These are phyloP conservation scores for Schizotus pectinicornis DNA, from an alignment of 2,888 invertebrate species.

Conservation along the genomic window DNA sequence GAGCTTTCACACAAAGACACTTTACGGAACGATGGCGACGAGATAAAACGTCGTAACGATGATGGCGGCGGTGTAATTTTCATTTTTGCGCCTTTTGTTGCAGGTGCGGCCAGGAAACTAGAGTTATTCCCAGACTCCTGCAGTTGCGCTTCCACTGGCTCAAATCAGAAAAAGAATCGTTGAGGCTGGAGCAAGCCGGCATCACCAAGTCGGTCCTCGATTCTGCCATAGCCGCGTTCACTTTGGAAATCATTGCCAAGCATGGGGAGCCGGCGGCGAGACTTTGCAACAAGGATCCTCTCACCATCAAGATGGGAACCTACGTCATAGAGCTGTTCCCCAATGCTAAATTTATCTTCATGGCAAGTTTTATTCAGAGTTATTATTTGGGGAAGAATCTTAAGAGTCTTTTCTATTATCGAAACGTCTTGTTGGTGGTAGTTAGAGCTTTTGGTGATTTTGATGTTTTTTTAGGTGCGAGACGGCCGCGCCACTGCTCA, in stretches of 20 bases:
- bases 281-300: constrained; percentile 98
- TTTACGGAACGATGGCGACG: constrained; percentile 14
- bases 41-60: constrained; percentile 9
- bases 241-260: constrained; percentile 92
- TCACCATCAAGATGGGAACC: constrained; percentile 95
- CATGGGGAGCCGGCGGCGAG: constrained; percentile 95
- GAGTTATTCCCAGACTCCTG: constrained; percentile 94
- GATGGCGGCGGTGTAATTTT: constrained; percentile 2
- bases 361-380: constrained; percentile 64
- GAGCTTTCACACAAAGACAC: not conserved
- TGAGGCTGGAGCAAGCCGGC: constrained; percentile 92
- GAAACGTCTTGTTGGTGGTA: not conserved
- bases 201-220: constrained; percentile 90
- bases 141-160: constrained; percentile 96
- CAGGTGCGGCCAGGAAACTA: constrained; percentile 95
- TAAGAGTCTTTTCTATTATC: too few species aligned
- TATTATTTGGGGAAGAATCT: too few species aligned
- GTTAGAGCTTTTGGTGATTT: not conserved
- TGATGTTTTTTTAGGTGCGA: constrained; percentile 64
- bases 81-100: constrained; percentile 42
- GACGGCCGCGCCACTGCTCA: constrained; percentile 99
- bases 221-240: constrained; percentile 95
- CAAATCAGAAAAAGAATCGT: constrained; percentile 89
- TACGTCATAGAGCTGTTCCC: constrained; percentile 96
- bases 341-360: constrained; percentile 96